A percentile compares a stretch with the other conserved stretches of the same genome.
These are phyloP conservation scores for Macaca mulatta DNA, from an alignment of 2,113 vertebrate genomes.

Conservation along the genomic window DNA sequence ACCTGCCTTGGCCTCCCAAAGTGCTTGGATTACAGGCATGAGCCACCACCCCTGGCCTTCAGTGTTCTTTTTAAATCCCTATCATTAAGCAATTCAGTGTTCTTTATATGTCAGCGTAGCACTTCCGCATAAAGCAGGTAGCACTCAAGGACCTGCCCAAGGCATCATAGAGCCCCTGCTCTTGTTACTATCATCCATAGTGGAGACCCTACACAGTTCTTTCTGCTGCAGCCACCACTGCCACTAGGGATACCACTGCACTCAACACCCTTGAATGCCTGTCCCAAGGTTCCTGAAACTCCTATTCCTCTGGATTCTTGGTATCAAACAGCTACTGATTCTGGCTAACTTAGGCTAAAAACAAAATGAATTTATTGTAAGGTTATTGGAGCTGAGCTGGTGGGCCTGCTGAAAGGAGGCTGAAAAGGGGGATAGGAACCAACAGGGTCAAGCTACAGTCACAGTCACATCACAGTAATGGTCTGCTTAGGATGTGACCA, in stretches of 20 bases:
- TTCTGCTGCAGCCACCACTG: too few species aligned
- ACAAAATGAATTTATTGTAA: background rate
- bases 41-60: too few species aligned
- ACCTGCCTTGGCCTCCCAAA: too few species aligned
- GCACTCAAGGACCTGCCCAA: background rate
- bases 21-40: too few species aligned
- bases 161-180: background rate
- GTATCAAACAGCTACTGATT: background rate
- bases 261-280: background rate
- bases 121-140: background rate
- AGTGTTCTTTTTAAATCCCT: too few species aligned
- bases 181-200: too few species aligned
- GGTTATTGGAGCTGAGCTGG: background rate
- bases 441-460: background rate
- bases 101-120: background rate
- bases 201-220: background rate
- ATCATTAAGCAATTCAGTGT: background rate
- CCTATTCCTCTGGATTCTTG: background rate
- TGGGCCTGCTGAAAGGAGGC: background rate
- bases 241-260: background rate
- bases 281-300: background rate
- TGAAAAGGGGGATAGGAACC: background rate
- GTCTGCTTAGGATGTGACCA: background rate
- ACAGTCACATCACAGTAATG: background rate
- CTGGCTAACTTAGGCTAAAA: background rate